Evolutionary conservation across 2,113 vertebrate species (phyloP), one percentile per base, ranked within the genome.

Genomic region (Corydoras sp.): DNA sequence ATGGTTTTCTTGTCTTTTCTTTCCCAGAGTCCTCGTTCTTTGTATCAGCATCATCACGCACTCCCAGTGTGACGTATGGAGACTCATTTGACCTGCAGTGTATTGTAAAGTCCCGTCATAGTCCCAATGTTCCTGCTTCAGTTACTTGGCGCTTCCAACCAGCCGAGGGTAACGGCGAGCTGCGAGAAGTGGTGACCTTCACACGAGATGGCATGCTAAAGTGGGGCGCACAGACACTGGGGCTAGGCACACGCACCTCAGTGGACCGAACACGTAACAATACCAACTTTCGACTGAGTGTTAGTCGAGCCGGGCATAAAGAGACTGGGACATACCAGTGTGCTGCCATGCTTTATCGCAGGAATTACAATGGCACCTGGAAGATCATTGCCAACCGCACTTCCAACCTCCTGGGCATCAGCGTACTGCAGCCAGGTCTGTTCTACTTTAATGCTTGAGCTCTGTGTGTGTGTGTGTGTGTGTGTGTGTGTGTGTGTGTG

Each of bases 271-370:
- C 94, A 0, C 91, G 92, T 71, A 93, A 92, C 81, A 96, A 93
- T 86, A 96, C 94, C 79, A 98, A 94, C 0, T 95, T 98, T 78
- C 91, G 95, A 0, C 86, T 99, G 73, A 95, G 93, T 51, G 92
- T 99, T 83, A 97, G 92, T 70, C 81, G 94, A 6, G 95, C 95
- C 0, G 96, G 96, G 0, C 92, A 93, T 64, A 92, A 89, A 0
- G 95, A 99, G 83, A 94, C 94, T 0, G 96, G 96, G 76, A 97
- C 94, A 76, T 99, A 98, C 88, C 95, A 98, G 83, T 99, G 96
- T 3, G 90, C 92, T 53, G 94, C 95, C 0, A 87, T 93, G 74
- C 90, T 99, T 61, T 98, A 94, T 93, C 88, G 96, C 74, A 92
- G 76, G 78, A 94, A 97, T 82, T 93, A 95, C 74, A 90, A 97